A percentile compares a stretch with the other conserved stretches of the same genome.
phyloP scores from a whole-genome alignment of 1,140 invertebrate genomes.

The Zaprionus lachaisei region DNA sequence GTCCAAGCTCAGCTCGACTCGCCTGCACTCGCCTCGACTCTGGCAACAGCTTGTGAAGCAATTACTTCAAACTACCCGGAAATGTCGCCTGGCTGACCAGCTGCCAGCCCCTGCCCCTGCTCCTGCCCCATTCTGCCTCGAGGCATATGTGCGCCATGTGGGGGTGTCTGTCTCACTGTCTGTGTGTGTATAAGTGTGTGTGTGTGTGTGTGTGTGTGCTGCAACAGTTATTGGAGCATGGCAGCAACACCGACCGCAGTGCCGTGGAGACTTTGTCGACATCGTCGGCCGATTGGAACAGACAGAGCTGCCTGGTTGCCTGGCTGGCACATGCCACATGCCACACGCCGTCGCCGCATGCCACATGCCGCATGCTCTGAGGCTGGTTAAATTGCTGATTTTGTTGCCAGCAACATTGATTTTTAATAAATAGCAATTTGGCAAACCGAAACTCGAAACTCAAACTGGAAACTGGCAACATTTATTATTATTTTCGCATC shows the following conservation, averaged over 20 bases:
- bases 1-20: conserved; percentile 13
- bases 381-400: conserved; percentile 80
- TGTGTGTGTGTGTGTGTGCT: conserved; percentile 37
- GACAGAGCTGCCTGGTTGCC: conserved; percentile 2
- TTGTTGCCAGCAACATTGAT: conserved; percentile 69
- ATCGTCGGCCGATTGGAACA: conserved; percentile 33
- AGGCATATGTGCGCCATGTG: conserved; percentile 28
- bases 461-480: neutral
- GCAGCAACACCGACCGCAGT: conserved; percentile 50
- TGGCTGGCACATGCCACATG: conserved; percentile 11
- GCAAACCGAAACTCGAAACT: conserved; percentile 46
- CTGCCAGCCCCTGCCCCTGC: conserved; percentile 7
- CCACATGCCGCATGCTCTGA: conserved; percentile 36
- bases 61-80: conserved; percentile 81
- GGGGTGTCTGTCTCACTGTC: conserved; percentile 15
- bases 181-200: conserved; percentile 20
- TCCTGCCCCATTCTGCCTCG: neutral
- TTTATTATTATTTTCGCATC: conserved; percentile 70
- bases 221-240: conserved; percentile 65
- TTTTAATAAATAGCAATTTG: conserved; percentile 81
- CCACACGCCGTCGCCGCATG: conserved; percentile 20
- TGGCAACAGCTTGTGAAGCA: conserved; percentile 79
- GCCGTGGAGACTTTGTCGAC: conserved; percentile 29
- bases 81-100: conserved; percentile 69
- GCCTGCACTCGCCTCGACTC: neutral